Percentiles rank a stretch among this genome's conserved stretches.
Conservation (phyloP, 2,888 invertebrate genomes). For the Pheosia tremula region DNA sequence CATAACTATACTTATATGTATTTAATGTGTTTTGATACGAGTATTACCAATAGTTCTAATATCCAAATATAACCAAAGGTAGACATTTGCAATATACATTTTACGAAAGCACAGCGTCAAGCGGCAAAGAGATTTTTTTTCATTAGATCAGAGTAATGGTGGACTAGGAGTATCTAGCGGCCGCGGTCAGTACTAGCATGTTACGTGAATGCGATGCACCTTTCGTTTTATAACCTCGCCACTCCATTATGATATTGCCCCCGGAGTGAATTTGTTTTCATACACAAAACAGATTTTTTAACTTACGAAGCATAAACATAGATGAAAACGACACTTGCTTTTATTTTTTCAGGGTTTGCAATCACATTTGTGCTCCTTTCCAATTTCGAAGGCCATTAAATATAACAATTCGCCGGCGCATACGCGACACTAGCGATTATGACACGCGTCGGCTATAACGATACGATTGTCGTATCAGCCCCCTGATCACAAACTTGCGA, state of each 20-base stretch:
- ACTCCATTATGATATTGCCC: constrained; percentile 82
- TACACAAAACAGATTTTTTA: constrained; percentile 67
- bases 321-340: constrained; percentile 43
- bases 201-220: constrained; percentile 62
- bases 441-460: no score
- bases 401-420: no score
- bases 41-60: no score
- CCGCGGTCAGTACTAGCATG: constrained; percentile 62
- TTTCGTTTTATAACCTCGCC: constrained; percentile 63
- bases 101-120: no score
- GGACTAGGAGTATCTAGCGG: constrained; percentile 48
- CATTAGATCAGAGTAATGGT: constrained; percentile 56
- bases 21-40: no score
- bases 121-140: constrained; percentile 29
- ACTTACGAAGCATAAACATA: constrained; percentile 57
- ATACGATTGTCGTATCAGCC: no score
- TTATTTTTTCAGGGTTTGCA: constrained; percentile 19
- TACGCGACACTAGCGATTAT: no score
- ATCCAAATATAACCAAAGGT: no score
- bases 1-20: no score
- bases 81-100: no score
- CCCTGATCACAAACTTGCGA: no score
- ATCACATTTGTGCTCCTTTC: constrained; percentile 33
- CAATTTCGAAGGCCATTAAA: background rate
- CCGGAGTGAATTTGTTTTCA: constrained; percentile 78